Percentiles rank a stretch among this genome's conserved stretches.
phyloP scores from a whole-genome alignment of 2,113 vertebrate genomes.

The Nematolebias whitei region DNA sequence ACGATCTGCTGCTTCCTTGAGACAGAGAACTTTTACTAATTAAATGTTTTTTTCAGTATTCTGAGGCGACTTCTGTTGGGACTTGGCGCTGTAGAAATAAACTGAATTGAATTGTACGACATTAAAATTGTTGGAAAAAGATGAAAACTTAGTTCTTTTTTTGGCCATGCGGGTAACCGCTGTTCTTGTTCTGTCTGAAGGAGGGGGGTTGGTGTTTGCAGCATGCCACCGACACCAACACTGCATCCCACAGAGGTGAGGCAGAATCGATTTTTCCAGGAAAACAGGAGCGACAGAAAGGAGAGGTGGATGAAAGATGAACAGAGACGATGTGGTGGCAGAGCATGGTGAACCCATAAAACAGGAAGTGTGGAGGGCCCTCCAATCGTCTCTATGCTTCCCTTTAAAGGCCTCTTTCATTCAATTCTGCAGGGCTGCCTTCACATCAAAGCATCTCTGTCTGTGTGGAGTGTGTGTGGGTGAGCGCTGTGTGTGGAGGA shows the following conservation, averaged over 20 bases:
- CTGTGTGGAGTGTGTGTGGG: conserved; percentile 18
- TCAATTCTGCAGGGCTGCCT: conserved; percentile 42
- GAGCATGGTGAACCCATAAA: conserved; percentile 37
- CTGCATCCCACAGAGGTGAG: background rate
- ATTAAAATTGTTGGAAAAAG: too few species aligned
- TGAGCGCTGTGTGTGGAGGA: conserved; percentile 18
- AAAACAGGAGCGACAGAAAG: background rate
- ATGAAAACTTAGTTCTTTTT: too few species aligned
- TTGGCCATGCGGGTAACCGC: background rate
- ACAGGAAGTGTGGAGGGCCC: conserved; percentile 43
- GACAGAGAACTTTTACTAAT: too few species aligned
- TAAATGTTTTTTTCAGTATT: too few species aligned
- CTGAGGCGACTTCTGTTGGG: too few species aligned
- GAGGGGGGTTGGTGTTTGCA: background rate
- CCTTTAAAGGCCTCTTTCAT: conserved; percentile 38
- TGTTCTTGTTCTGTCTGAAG: background rate
- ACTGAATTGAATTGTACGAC: too few species aligned
- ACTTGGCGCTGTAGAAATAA: too few species aligned
- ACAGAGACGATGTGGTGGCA: background rate
- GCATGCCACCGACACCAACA: background rate
- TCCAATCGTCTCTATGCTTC: conserved; percentile 19
- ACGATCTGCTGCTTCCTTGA: too few species aligned
- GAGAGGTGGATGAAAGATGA: background rate
- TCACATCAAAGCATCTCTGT: conserved; percentile 46
- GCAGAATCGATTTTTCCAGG: background rate